These are phyloP conservation scores for Oenanthe oenanthe DNA, from an alignment of 2,113 vertebrate genomes.

Conservation along the genomic window DNA sequence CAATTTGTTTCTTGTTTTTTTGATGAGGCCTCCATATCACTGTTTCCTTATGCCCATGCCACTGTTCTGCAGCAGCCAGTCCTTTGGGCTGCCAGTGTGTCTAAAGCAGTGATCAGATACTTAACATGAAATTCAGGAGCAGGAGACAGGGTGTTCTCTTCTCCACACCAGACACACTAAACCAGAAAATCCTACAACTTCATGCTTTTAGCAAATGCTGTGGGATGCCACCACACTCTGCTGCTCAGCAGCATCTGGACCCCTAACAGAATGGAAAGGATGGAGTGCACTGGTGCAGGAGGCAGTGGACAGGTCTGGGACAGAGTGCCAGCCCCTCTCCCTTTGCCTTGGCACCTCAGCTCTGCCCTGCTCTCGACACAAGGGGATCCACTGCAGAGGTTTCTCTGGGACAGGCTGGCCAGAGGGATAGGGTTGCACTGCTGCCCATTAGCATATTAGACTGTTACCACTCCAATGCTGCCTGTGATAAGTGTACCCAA, in stretches of 20 bases:
- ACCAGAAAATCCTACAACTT: neutral
- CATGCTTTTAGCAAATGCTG: neutral
- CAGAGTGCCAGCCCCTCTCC: neutral
- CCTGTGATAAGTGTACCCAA: neutral
- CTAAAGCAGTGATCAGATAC: neutral
- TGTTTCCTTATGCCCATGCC: neutral
- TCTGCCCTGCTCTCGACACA: accelerated
- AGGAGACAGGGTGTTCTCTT: neutral
- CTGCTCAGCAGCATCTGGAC: neutral
- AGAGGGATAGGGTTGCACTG: neutral
- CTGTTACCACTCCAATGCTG: slow-evolving; percentile 20
- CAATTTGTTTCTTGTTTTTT: neutral
- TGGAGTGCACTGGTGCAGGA: neutral
- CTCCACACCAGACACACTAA: neutral
- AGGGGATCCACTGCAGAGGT: neutral
- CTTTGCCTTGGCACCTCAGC: accelerated
- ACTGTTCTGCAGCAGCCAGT: neutral
- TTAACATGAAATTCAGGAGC: neutral
- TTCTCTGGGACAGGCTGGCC: neutral
- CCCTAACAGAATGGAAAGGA: neutral
- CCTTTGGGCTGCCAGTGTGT: neutral
- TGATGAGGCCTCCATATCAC: neutral
- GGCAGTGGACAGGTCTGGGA: accelerated
- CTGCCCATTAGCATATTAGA: neutral
- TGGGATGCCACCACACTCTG: accelerated